These are phyloP conservation scores for Blennius ocellaris DNA, from an alignment of 2,113 vertebrate species.

Conservation along the genomic window DNA sequence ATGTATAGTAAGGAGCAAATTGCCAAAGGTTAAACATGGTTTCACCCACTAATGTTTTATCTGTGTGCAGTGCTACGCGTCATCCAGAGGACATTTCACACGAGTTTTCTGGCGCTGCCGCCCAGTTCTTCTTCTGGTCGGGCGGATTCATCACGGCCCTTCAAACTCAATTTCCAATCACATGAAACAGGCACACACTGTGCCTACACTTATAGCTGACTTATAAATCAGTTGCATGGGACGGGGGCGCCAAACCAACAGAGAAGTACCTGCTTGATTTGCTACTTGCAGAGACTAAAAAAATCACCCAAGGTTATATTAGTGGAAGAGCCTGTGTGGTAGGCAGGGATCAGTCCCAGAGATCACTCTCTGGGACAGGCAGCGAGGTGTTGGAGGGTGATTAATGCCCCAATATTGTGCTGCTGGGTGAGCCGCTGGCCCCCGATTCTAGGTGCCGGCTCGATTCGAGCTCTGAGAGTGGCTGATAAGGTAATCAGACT, in stretches of 20 bases:
- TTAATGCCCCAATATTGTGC: constrained; percentile 56
- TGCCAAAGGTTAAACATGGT: too few relatives aligned
- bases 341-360: constrained; percentile 46
- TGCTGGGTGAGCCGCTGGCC: constrained; percentile 24
- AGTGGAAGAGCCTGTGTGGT: constrained; percentile 6
- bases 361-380: constrained; percentile 58
- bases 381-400: constrained; percentile 51
- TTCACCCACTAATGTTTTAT: too few relatives aligned
- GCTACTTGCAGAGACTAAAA: constrained; percentile 49
- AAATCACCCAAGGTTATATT: constrained; percentile 47
- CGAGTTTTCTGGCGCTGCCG: too few relatives aligned
- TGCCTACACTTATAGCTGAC: constrained; percentile 14
- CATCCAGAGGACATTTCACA: too few relatives aligned
- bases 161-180: constrained; percentile 51
- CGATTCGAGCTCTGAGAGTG: constrained; percentile 52
- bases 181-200: constrained; percentile 4
- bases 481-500: constrained; percentile 65
- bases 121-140: background rate
- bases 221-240: constrained; percentile 30
- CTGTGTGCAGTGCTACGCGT: too few relatives aligned
- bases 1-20: too few relatives aligned
- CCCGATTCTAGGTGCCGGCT: constrained; percentile 46
- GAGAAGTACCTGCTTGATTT: constrained; percentile 46
- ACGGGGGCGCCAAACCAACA: background rate
- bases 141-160: constrained; percentile 5